Base-by-base conservation (phyloP, 1,140 invertebrate genomes). In the Orius laevigatus region DNA sequence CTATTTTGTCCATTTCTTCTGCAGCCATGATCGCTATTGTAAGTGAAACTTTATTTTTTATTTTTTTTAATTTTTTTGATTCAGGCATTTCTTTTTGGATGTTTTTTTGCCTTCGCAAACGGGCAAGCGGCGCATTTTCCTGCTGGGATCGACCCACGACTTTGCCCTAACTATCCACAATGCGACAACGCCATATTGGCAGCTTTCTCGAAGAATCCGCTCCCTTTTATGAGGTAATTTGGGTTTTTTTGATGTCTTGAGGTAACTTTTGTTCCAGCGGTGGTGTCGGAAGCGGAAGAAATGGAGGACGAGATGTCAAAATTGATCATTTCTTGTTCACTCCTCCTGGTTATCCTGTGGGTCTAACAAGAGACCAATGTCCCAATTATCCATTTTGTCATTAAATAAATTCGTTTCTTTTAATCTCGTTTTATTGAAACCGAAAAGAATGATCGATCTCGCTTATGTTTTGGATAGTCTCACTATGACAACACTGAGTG, bases 81-180 rank as follows among this genome's bases (percentile, higher is more conserved):
- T 25, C 36, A 48, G 47, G 10, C 40, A 6, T 31, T 16, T 5
- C n/a, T 48, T 18, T 8, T 45, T 12, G 31, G 19, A 15, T 14
- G 35, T 15, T n/a, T 18, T 41, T 18, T 25, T 9, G 39, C n/a
- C 16, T 32, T 19, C n/a, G 40, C 42, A 2, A 15, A 43, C 2
- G 41, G 32, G 5, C 49, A 42, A 4, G 46, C 41, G 2, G 49
- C 43, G 18, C 40, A 43, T 55, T 71, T 70, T 63, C 69, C 69
- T 4, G 68, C 70, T 18, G 70, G 70, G 5, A 54, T 71, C 0
- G 64, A 69, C 56, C 70, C 70, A 3, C 64, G 66, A 9, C 59
- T 70, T 4, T 71, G 70, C 60, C 70, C 70, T 20, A 66, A 70
- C 62, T 71, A 70, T 59, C 70, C 70, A 19, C 67, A 62, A 60